Evolutionary conservation across 2,797 vertebrate species (phyloP).

Genomic region (Cephalopachus bancanus): DNA sequence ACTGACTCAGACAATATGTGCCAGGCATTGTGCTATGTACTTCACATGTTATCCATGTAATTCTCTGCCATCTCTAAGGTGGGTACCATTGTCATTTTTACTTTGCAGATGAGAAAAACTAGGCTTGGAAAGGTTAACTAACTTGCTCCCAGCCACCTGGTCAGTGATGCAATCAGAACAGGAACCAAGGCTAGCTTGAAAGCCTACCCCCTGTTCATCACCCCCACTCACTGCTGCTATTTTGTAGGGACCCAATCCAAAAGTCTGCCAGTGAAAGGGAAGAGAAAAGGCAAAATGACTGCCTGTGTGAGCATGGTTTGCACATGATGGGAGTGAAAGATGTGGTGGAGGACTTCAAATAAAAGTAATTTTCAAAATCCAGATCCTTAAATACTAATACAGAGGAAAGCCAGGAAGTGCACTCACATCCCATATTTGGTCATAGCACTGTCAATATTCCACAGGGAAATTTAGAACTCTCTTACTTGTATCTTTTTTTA

Average conservation of each 20-base stretch:
- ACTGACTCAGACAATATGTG: not conserved
- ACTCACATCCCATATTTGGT: not conserved
- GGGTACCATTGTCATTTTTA: not conserved
- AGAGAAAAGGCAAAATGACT: not conserved
- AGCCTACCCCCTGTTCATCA: not conserved
- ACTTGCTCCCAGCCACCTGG: not conserved
- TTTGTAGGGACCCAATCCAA: not conserved
- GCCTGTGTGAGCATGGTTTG: not conserved
- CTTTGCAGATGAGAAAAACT: not conserved
- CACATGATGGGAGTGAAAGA: not conserved
- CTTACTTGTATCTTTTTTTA: not conserved
- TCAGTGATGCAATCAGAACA: not conserved
- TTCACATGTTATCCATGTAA: not conserved
- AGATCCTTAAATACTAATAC: not conserved
- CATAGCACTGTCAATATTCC: not conserved
- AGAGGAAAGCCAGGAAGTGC: not conserved
- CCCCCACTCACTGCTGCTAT: not conserved
- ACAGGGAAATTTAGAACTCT: not conserved
- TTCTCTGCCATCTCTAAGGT: not conserved
- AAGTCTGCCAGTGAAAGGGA: not conserved
- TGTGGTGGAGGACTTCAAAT: not conserved
- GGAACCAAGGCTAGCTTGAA: not conserved
- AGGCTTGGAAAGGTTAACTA: not conserved
- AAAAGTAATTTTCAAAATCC: slow-evolving; percentile 23
- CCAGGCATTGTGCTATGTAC: rapidly evolving